These are phyloP conservation scores for Antedon mediterranea DNA, from an alignment of 53 echinoderm and acorn worm genomes.

Conservation along the genomic window DNA sequence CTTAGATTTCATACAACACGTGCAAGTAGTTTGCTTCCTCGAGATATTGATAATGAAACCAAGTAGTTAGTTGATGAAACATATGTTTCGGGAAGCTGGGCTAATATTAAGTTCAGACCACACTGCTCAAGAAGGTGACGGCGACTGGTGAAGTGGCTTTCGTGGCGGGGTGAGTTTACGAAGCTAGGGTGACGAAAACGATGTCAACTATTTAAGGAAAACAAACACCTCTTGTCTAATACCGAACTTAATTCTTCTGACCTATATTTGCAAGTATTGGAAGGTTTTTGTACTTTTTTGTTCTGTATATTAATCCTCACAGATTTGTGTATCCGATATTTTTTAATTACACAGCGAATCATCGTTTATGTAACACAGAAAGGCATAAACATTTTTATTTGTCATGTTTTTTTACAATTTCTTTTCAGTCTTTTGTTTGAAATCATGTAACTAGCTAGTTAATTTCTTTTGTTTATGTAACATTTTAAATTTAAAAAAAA, in stretches of 20 bases:
- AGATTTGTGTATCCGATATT: neutral
- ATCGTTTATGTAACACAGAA: no score
- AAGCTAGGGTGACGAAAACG: neutral
- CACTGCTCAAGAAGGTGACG: neutral
- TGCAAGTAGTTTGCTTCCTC: neutral
- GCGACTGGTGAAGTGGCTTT: neutral
- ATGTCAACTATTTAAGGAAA: neutral
- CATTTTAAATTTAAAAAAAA: no score
- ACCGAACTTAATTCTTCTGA: neutral
- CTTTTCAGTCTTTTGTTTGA: no score
- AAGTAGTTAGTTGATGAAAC: neutral
- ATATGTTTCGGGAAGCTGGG: neutral
- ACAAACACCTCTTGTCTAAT: neutral
- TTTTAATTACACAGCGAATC: neutral
- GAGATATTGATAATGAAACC: neutral
- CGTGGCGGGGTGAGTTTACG: neutral
- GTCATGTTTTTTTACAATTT: no score
- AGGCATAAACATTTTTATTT: no score
- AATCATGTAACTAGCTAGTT: no score
- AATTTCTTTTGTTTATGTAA: no score
- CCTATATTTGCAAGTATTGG: neutral
- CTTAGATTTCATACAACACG: neutral
- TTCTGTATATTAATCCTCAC: neutral
- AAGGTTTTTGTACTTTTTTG: neutral
- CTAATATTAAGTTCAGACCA: neutral